Evolutionary conservation across 2,888 invertebrate genomes (phyloP), one percentile per base, ranked within the genome.

Genomic region (Platycheirus albimanus): DNA sequence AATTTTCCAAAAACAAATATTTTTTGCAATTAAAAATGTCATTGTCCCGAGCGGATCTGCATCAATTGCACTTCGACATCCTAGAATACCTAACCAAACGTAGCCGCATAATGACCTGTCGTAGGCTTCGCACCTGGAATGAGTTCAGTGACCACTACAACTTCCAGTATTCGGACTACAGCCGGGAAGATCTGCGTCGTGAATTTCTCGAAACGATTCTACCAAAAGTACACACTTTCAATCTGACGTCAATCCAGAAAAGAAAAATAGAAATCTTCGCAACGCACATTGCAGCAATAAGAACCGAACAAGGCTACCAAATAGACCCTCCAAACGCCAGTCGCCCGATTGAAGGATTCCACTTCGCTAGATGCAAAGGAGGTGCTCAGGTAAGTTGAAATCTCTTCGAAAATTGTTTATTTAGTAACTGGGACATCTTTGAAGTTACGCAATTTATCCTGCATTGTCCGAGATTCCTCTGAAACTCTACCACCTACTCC

Each of bases 251-350:
- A 5, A 64, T 79, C 3, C 84, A 84, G n/a, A 19, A 15, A 30
- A 36, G 70, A n/a, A 84, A 79, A 54, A 45, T 84, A 0, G 79
- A 79, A 49, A 70, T 84, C 11, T 79, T 70, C 13, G 61, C 69
- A 1, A 36, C 15, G 0, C 58, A 74, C 19, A 24, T 58, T 13
- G 38, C 47, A 4, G 79, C 70, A 13, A 8, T 1, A 4, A 36
- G 20, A 2, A 75, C 28, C 0, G 54, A 43, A 1, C 45, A 74
- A 7, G 84, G 84, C 3, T 84, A 66, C 17, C 3, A n/a, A n/a
- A n/a, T n/a, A n/a, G n/a, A n/a, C 0, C 8, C 43, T 24, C 2
- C n/a, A n/a, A n/a, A 8, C 6, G n/a, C 4, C 7, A n/a, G 47
- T 3, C 15, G 17, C 0, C 41, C 70, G 33, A 15, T 17, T 0